Conservation (phyloP, 2,113 vertebrate species). For the Chaetops frenatus region DNA sequence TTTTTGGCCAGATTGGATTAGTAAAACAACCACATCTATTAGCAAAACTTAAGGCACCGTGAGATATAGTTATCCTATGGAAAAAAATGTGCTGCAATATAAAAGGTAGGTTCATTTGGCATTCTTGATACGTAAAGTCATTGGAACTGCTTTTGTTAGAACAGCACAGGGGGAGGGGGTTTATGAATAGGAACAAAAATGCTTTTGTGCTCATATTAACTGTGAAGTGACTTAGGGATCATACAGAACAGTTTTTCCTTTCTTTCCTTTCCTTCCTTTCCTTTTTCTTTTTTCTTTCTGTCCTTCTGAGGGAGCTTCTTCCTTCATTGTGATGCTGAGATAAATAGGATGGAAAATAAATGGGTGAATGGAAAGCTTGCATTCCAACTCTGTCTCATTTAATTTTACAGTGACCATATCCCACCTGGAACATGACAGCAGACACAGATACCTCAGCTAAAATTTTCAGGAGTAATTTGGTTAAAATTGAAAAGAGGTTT, state of each 20-base stretch:
- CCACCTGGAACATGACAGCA: background rate
- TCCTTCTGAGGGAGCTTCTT: background rate
- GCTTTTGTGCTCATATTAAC: background rate
- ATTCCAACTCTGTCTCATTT: background rate
- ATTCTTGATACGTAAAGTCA: background rate
- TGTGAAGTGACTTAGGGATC: background rate
- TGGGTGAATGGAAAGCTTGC: background rate
- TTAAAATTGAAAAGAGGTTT: background rate
- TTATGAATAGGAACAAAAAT: background rate
- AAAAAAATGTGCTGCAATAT: background rate
- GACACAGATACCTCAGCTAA: background rate
- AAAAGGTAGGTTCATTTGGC: background rate
- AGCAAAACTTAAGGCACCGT: background rate
- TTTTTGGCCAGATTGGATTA: conserved; percentile 10
- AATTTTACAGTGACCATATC: background rate
- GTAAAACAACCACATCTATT: background rate
- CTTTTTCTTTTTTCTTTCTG: background rate
- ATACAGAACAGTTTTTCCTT: background rate
- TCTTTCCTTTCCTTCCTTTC: background rate
- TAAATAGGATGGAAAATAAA: background rate
- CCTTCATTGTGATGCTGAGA: background rate
- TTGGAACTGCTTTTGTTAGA: background rate
- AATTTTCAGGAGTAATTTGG: background rate
- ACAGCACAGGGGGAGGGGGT: background rate
- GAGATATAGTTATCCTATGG: background rate